Conservation (phyloP, 2,888 invertebrate genomes). For the Galerucella calmariensis region DNA sequence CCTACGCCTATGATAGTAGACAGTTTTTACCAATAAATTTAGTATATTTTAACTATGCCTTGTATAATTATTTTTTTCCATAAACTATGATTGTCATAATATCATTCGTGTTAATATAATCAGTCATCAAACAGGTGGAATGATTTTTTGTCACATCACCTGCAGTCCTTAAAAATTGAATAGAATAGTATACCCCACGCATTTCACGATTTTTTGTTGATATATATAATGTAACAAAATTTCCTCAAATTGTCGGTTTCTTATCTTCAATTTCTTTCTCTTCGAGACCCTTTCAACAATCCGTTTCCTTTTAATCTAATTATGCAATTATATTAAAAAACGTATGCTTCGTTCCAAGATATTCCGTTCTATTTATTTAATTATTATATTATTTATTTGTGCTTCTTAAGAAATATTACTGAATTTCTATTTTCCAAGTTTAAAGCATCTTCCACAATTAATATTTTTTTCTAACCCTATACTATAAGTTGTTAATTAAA, state of each 20-base stretch:
- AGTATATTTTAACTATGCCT: not conserved
- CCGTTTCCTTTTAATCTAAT: not conserved
- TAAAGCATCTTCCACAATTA: too few species aligned
- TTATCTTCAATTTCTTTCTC: not conserved
- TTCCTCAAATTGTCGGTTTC: not conserved
- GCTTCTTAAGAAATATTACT: too few species aligned
- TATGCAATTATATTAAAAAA: not conserved
- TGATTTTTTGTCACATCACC: not conserved
- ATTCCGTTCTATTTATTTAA: too few species aligned
- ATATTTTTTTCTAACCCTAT: too few species aligned
- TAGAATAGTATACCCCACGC: constrained; percentile 5
- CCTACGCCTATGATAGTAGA: too few species aligned
- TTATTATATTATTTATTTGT: too few species aligned
- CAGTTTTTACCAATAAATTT: too few species aligned
- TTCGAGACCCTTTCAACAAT: not conserved
- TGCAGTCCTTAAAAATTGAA: constrained; percentile 1
- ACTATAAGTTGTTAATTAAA: too few species aligned
- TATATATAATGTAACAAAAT: not conserved
- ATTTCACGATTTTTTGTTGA: not conserved
- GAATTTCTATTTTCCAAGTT: too few species aligned
- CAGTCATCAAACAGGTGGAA: constrained; percentile 10
- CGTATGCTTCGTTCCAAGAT: too few species aligned
- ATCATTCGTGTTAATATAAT: not conserved
- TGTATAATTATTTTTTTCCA: not conserved
- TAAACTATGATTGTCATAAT: not conserved